A percentile compares a stretch with the other conserved stretches of the same genome.
Evolutionary conservation across 53 echinoderm and acorn worm species (phyloP).

Genomic region (Arbacia lixula): DNA sequence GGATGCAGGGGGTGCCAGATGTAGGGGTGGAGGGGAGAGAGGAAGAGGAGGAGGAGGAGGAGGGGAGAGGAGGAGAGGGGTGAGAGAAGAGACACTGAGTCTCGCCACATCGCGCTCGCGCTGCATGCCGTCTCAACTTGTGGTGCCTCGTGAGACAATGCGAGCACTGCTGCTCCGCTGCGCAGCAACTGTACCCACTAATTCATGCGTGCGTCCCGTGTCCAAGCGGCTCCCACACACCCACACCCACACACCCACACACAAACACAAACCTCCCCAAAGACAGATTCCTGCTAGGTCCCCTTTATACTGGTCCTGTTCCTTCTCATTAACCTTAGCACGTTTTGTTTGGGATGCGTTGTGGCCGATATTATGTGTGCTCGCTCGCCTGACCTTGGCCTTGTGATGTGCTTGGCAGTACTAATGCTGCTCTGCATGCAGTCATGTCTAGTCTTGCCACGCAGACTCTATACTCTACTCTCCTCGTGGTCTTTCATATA

Average conservation of each 20-base stretch:
- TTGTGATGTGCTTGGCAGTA: slow-evolving; percentile 7
- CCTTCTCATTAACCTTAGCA: slow-evolving; percentile 41
- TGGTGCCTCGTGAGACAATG: slow-evolving; percentile 17
- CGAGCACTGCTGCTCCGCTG: not conserved
- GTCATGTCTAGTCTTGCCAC: no score
- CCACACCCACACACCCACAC: no score
- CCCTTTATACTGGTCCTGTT: slow-evolving; percentile 8
- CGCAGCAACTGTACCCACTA: not conserved
- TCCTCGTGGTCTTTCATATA: no score
- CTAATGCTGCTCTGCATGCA: no score
- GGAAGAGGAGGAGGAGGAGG: slow-evolving; percentile 12
- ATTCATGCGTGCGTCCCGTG: slow-evolving; percentile 23
- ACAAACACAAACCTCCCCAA: no score
- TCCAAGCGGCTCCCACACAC: no score
- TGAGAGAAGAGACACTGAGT: not conserved
- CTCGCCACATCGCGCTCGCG: slow-evolving; percentile 36
- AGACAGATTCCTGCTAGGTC: no score
- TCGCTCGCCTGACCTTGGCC: slow-evolving; percentile 25
- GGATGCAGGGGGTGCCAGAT: no score
- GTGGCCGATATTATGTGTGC: not conserved
- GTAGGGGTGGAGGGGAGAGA: no score
- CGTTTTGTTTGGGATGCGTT: slow-evolving; percentile 18
- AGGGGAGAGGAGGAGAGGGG: not conserved
- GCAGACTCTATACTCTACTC: no score
- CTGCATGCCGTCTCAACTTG: slow-evolving; percentile 11